Conservation (phyloP, 2,888 invertebrate genomes). For the Lithophane ornitopus region DNA sequence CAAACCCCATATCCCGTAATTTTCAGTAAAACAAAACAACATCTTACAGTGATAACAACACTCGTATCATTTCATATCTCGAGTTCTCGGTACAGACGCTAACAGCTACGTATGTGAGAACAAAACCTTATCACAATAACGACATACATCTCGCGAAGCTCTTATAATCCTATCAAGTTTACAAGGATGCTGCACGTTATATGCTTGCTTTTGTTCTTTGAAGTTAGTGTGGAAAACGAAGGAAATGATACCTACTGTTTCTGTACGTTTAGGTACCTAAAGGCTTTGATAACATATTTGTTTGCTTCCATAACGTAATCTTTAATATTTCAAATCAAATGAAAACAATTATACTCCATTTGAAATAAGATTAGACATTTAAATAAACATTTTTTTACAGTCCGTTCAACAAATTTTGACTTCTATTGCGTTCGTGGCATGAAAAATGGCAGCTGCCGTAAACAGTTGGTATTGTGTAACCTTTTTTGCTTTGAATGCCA, state of each 20-base stretch:
- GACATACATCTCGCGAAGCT: conserved; percentile 55
- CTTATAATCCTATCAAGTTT: conserved; percentile 67
- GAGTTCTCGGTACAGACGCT: conserved; percentile 37
- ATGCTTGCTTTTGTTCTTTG: conserved; percentile 56
- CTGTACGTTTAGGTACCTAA: neutral
- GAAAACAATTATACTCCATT: too few relatives aligned
- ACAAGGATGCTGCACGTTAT: conserved; percentile 56
- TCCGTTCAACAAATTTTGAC: too few relatives aligned
- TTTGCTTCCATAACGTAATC: neutral
- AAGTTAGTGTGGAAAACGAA: conserved; percentile 15
- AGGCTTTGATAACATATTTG: neutral
- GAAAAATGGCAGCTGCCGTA: too few relatives aligned
- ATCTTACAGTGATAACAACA: conserved; percentile 22
- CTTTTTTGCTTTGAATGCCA: too few relatives aligned
- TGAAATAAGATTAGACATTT: too few relatives aligned
- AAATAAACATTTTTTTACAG: too few relatives aligned
- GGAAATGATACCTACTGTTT: conserved; percentile 16
- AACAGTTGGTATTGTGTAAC: too few relatives aligned
- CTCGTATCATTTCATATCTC: conserved; percentile 30
- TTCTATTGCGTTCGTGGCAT: too few relatives aligned
- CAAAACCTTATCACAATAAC: conserved; percentile 62
- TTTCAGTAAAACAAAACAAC: conserved; percentile 33
- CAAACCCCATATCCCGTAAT: neutral
- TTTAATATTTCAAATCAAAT: too few relatives aligned
- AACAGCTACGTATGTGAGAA: conserved; percentile 46